A percentile compares a stretch with the other conserved stretches of the same genome.
Evolutionary conservation across 2,797 vertebrate genomes (phyloP).

Genomic region (Merluccius polli): DNA sequence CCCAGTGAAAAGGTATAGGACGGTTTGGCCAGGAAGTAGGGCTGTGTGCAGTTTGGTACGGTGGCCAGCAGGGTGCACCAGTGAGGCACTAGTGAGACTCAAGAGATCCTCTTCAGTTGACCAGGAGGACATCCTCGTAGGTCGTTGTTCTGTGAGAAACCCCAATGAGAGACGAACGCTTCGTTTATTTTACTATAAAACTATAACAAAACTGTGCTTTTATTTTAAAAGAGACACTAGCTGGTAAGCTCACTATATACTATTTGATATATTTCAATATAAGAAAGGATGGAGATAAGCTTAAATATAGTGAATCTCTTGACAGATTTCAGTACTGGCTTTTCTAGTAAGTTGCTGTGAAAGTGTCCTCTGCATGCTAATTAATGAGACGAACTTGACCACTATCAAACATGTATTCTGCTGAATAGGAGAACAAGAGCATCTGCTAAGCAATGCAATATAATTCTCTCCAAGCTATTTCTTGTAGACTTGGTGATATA

Average conservation of each 20-base stretch:
- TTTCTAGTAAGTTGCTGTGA: too few relatives aligned
- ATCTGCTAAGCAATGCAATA: background rate
- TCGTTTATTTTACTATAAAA: background rate
- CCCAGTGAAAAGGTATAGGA: background rate
- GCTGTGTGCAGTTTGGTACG: constrained; percentile 15
- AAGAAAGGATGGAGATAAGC: too few relatives aligned
- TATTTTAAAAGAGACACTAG: background rate
- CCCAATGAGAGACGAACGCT: background rate
- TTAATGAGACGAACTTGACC: too few relatives aligned
- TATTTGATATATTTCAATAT: background rate
- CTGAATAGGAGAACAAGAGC: background rate
- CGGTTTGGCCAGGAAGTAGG: background rate
- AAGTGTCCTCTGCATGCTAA: too few relatives aligned
- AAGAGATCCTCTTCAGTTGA: constrained; percentile 63
- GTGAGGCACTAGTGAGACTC: constrained; percentile 23
- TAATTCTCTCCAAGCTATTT: background rate
- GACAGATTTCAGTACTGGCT: too few relatives aligned
- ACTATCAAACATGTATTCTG: background rate
- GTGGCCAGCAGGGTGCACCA: constrained; percentile 37
- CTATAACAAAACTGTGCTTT: background rate
- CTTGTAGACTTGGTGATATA: background rate
- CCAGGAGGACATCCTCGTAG: constrained; percentile 74
- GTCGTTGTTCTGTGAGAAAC: constrained; percentile 70
- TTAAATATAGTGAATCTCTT: too few relatives aligned
- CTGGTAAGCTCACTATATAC: background rate